Evolutionary conservation across 2,888 invertebrate genomes (phyloP), one percentile per base, ranked within the genome.

Genomic region (Conops quadrifasciatus): DNA sequence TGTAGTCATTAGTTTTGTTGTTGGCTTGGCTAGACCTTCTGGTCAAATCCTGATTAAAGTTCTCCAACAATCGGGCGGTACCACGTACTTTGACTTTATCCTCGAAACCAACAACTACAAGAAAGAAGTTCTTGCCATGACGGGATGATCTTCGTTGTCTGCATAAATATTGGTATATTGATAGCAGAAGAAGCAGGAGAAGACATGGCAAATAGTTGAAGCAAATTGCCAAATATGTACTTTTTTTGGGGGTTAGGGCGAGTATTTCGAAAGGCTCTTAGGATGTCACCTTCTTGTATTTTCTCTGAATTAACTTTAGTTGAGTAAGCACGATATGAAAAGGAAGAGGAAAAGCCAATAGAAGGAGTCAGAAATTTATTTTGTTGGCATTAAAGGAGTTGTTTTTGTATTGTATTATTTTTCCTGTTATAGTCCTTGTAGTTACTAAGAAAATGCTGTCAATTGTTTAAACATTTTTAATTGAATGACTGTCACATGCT

Each of bases 111-210:
- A 77, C 80, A 80, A 82, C 82, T 82, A 77, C 82, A 82, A 81
- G 81, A 80, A 82, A 83, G 82, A 83, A 82, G 9, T 36, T 36
- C 36, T 36, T 7, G 9, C 36, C 4, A 36, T 36, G 36, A 4
- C 9, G 36, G 9, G 36, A 7, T 36, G 83, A 84, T 84, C 83
- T 83, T 77, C 78, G 81, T 81, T 83, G 84, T 80, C 83, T 83
- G 81, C 81, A 80, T 83, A 84, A 84, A 83, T 83, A 83, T 84
- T 83, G 82, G 81, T 79, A 77, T 81, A 36, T 36, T 36, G 36
- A 36, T 36, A 36, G 36, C 4, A 36, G 36, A 9, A 9, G 9
- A 36, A 9, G 9, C 36, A 4, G 36, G 5, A 36, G 36, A 36
- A 36, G 36, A 36, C 36, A 36, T 36, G 36, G 36, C 36, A 36